A percentile compares a stretch with the other conserved stretches of the same genome.
phyloP scores from a whole-genome alignment of 2,888 invertebrate species.

The Bombylius major region DNA sequence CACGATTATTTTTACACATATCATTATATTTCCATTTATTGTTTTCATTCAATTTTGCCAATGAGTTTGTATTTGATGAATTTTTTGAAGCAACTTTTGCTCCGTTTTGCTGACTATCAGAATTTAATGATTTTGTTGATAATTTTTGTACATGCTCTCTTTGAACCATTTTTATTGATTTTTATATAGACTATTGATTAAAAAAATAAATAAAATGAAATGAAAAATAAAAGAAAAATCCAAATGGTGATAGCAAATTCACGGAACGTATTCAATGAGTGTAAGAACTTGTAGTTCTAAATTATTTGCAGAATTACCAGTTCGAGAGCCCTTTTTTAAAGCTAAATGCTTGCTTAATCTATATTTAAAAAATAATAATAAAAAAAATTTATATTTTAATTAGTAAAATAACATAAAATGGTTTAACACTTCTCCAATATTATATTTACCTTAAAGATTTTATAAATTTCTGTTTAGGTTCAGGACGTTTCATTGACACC shows the following conservation, averaged over 20 bases:
- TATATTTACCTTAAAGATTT: constrained; percentile 21
- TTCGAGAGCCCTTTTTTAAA: constrained; percentile 70
- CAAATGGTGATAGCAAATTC: constrained; percentile 30
- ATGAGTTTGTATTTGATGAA: constrained; percentile 26
- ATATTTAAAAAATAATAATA: constrained; percentile 23
- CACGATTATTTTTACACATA: constrained; percentile 30
- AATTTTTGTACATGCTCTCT: constrained; percentile 6
- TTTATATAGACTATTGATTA: neutral
- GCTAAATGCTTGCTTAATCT: constrained; percentile 73
- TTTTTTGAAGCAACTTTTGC: constrained; percentile 22
- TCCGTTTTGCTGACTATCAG: constrained; percentile 15
- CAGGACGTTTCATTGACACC: constrained; percentile 34
- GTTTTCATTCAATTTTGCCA: constrained; percentile 16
- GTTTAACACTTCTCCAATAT: neutral
- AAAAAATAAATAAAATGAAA: neutral
- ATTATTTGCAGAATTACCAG: constrained; percentile 73
- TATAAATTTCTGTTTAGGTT: constrained; percentile 22
- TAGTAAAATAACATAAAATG: neutral
- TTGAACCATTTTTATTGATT: constrained; percentile 28
- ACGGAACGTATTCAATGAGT: constrained; percentile 75
- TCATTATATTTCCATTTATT: constrained; percentile 26
- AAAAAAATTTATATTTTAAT: neutral
- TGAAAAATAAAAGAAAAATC: no score
- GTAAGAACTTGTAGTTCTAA: constrained; percentile 74
- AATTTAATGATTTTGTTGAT: constrained; percentile 4